Evolutionary conservation across 2,113 vertebrate genomes (phyloP).

Genomic region (Chaenogobius annularis): DNA sequence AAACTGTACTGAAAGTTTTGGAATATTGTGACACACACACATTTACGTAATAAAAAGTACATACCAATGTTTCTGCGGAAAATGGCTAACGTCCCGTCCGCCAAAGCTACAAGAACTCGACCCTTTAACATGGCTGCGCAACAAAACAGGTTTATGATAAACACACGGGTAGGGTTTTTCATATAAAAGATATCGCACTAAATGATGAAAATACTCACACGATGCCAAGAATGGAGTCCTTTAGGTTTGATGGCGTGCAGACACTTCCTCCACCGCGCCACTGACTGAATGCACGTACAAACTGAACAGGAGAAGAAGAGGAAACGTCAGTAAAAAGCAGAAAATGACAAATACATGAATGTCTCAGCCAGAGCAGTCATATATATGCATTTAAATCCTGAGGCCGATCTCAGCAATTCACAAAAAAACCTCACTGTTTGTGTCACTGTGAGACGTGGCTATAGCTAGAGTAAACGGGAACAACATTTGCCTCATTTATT

Average conservation of each 20-base stretch:
- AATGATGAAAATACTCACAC: slow-evolving; percentile 81
- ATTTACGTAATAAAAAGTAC: background rate
- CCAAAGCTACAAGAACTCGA: slow-evolving; percentile 92
- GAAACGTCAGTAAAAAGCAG: background rate
- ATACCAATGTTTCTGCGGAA: slow-evolving; percentile 92
- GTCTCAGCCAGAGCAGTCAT: too few relatives aligned
- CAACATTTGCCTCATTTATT: too few relatives aligned
- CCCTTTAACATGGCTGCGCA: slow-evolving; percentile 94
- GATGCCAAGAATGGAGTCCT: slow-evolving; percentile 94
- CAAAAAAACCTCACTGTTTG: too few relatives aligned
- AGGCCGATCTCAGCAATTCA: too few relatives aligned
- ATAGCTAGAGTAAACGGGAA: too few relatives aligned
- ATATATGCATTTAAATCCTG: too few relatives aligned
- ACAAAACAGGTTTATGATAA: background rate
- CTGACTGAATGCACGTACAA: slow-evolving; percentile 95
- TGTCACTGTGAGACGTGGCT: too few relatives aligned
- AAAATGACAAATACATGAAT: background rate
- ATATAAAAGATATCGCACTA: background rate
- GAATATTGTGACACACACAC: too few relatives aligned
- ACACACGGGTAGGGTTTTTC: background rate
- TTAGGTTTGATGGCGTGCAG: slow-evolving; percentile 97
- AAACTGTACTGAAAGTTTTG: background rate
- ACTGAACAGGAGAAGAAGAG: slow-evolving; percentile 47
- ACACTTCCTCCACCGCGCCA: slow-evolving; percentile 96
- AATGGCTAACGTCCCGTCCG: slow-evolving; percentile 94